Base-by-base conservation (phyloP, 1,140 invertebrate species). In the Microplitis demolitor region DNA sequence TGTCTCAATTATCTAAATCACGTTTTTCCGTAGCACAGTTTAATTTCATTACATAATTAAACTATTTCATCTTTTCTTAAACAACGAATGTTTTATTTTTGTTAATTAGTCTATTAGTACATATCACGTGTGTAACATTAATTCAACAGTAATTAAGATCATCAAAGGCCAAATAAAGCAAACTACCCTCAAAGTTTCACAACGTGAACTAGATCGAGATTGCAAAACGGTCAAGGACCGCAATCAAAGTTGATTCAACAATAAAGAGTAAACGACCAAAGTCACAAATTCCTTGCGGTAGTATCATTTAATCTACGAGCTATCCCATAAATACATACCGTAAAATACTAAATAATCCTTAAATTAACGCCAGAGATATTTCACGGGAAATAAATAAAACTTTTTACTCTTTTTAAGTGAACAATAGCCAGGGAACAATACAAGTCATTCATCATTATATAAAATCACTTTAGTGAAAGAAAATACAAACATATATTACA, bases 191-290 rank as follows among this genome's bases (percentile, higher is more conserved):
- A 58, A 61, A 50, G 31, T 64, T 71, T 13, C 64, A 71, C 69
- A 64, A 71, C 69, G 63, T 70, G 68, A 62, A 62, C 68, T 56
- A 71, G 60, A 61, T 71, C 61, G 5, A 34, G 13, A 64, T 51
- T 11, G 8, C 14, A 16, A 56, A 64, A 66, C 61, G 69, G 69
- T 71, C 69, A 71, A 71, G 69, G 69, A 71, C 68, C 68, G 54
- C 39, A 71, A 71, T 64, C 69, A 66, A 13, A 16, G 69, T 63
- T 51, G 62, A 71, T 71, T 64, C 39, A 66, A 39, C 45, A 50
- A 71, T 71, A 53, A 71, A 71, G 61, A 66, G 56, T 64, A 37
- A 37, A 56, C 14, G 51, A 37, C 13, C 3, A 14, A 51, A 66
- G 24, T 39, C 61, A 16, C 37, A 71, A 71, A 56, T 71, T 39